Evolutionary conservation across 1,140 invertebrate species (phyloP), one percentile per base, ranked within the genome.

Genomic region (Phenacoccus solenopsis): DNA sequence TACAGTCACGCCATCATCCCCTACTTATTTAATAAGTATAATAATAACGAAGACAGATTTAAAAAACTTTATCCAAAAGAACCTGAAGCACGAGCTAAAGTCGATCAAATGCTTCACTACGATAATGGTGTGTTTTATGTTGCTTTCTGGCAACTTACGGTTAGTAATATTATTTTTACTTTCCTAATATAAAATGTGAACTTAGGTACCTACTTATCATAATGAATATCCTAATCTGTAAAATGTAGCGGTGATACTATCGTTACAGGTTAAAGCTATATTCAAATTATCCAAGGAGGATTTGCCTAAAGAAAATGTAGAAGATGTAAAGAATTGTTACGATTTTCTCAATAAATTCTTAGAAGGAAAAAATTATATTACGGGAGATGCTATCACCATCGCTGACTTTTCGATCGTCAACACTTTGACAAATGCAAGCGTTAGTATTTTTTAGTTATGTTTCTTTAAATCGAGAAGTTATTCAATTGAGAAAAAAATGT

Each of bases 381-480:
- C 87, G 5, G 88, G 88, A 16, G 80, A 85, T 70, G 82, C 81
- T 21, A 77, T 91, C 16, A 91, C 90, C 22, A 77, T 93, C 10
- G 90, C 90, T 4, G 90, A 90, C 75, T 79, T 89, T n/a, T 75
- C 82, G 20, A 72, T 89, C 28, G 77, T 85, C 10, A 81, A 84
- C 9, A 80, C 81, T 0, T 79, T 90, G 16, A 85, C 87, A 24
- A 88, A 85, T 68, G 81, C 83, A 71, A 85, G 91, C 79, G 85
- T 81, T 74, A 74, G 21, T 70, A 74, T 75, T 9, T n/a, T 4
- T 9, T 49, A n/a, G n/a, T n/a, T n/a, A n/a, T n/a, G n/a, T n/a
- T n/a, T n/a, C n/a, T n/a, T n/a, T n/a, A n/a, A n/a, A n/a, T n/a
- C n/a, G n/a, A n/a, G n/a, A n/a, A n/a, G n/a, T 5, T 49, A n/a